These are phyloP conservation scores for Lithophane ornitopus DNA, from an alignment of 2,888 invertebrate species.

Conservation along the genomic window DNA sequence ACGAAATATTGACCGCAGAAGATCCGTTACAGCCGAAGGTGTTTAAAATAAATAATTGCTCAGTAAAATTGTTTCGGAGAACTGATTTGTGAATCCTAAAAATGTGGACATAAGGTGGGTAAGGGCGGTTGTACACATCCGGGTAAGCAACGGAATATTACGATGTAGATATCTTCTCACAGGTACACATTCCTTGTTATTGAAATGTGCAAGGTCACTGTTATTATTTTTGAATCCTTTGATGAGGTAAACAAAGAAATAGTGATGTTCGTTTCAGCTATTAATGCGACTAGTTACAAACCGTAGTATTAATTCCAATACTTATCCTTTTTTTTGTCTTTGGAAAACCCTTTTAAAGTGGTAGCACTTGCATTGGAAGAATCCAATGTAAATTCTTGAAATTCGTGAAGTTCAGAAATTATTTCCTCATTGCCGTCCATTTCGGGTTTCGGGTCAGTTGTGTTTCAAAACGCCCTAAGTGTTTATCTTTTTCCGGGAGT, in stretches of 20 bases:
- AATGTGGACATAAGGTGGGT: constrained; percentile 19
- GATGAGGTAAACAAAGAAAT: too few relatives aligned
- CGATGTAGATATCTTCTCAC: not conserved
- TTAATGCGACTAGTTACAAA: not conserved
- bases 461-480: not conserved
- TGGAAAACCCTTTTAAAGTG: not conserved
- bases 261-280: not conserved
- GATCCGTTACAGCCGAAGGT: constrained; percentile 47
- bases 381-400: too few relatives aligned
- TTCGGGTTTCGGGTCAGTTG: not conserved
- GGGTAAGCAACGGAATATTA: constrained; percentile 27
- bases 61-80: constrained; percentile 56
- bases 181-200: not conserved
- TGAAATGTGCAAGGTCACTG: not conserved
- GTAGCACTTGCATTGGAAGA: too few relatives aligned
- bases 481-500: constrained; percentile 36
- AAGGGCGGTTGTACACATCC: constrained; percentile 42
- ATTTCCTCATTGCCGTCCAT: not conserved
- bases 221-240: not conserved
- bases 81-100: constrained; percentile 44
- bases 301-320: not conserved
- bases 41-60: constrained; percentile 48
- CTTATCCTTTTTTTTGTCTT: not conserved
- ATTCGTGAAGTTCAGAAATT: too few relatives aligned
- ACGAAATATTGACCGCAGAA: constrained; percentile 57